A percentile compares a stretch with the other conserved stretches of the same genome.
Evolutionary conservation across 1,140 invertebrate species (phyloP).

Genomic region (Drosophila subpulchrella): DNA sequence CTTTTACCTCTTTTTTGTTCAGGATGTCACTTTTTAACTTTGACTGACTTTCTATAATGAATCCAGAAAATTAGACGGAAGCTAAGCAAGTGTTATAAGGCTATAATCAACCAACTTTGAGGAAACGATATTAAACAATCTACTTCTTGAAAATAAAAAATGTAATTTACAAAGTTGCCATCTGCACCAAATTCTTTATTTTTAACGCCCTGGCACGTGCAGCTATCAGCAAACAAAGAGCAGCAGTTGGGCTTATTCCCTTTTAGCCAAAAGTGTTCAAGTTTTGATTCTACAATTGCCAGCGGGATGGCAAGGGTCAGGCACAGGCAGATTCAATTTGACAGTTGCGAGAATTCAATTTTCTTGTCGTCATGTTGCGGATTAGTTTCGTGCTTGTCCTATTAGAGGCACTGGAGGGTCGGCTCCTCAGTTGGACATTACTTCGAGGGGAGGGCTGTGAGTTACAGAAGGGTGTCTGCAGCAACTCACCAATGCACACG

Average conservation of each 20-base stretch:
- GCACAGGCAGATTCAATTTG: constrained; percentile 73
- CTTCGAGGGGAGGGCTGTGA: constrained; percentile 13
- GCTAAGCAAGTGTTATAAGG: no score
- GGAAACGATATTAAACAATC: no score
- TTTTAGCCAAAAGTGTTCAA: constrained; percentile 48
- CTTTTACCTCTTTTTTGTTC: no score
- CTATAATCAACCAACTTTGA: no score
- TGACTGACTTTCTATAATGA: no score
- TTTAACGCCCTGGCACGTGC: constrained; percentile 14
- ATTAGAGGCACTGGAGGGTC: constrained; percentile 19
- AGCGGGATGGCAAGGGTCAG: not conserved
- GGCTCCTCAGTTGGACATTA: constrained; percentile 50
- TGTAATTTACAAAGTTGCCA: no score
- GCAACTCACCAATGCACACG: constrained; percentile 72
- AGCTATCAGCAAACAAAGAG: constrained; percentile 5
- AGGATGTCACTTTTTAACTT: no score
- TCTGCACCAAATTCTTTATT: not conserved
- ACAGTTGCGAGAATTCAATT: constrained; percentile 82
- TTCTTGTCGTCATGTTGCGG: constrained; percentile 81
- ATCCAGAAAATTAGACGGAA: no score
- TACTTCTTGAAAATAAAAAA: no score
- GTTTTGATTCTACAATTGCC: constrained; percentile 51
- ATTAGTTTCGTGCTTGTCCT: constrained; percentile 74
- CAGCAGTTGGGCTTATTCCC: not conserved
- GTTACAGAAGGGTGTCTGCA: constrained; percentile 3